These are phyloP conservation scores for Sitta europaea DNA, from an alignment of 2,113 vertebrate genomes.

Conservation along the genomic window DNA sequence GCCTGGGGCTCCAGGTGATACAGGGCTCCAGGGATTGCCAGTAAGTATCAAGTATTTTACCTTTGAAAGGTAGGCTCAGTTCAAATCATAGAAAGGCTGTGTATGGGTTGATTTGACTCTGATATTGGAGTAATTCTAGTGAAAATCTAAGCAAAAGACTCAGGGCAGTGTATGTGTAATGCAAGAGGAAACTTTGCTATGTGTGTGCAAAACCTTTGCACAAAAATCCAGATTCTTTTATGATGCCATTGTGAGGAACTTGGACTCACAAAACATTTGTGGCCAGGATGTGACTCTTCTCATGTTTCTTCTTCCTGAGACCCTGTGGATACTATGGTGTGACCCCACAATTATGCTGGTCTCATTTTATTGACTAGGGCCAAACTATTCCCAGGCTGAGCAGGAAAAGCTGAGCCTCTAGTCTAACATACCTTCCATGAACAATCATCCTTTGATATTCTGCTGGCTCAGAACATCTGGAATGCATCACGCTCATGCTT, in stretches of 20 bases:
- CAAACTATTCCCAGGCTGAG: background rate
- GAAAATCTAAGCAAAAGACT: background rate
- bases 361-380: background rate
- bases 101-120: background rate
- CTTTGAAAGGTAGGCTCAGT: background rate
- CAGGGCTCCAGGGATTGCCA: conserved; percentile 88
- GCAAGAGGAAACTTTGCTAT: background rate
- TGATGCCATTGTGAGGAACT: background rate
- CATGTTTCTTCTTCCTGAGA: background rate
- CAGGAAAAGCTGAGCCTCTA: background rate
- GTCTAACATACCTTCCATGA: background rate
- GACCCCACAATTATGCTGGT: background rate
- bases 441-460: background rate
- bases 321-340: background rate
- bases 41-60: conserved; percentile 76
- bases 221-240: background rate
- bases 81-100: background rate
- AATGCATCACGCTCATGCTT: rapidly evolving
- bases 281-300: background rate
- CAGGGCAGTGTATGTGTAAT: background rate
- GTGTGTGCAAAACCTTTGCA: background rate
- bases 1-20: conserved; percentile 87
- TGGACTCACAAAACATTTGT: rapidly evolving
- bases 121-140: background rate
- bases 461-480: background rate